These are phyloP conservation scores for Oeneis ivallda DNA, from an alignment of 2,888 invertebrate species.

Conservation along the genomic window DNA sequence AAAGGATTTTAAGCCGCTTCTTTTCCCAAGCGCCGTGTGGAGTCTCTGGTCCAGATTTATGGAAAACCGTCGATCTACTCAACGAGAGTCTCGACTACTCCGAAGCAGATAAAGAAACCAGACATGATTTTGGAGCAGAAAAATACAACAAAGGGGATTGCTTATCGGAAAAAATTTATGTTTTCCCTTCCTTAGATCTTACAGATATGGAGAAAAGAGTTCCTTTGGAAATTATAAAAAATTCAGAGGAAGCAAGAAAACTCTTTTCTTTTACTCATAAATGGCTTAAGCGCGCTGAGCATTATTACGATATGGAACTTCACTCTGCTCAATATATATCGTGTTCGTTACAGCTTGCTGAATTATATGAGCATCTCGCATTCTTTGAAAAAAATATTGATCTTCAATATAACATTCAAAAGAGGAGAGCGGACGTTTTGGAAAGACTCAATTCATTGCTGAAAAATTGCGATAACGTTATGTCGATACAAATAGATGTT, in stretches of 20 bases:
- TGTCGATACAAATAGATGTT: constrained; percentile 80
- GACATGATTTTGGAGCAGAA: constrained; percentile 61
- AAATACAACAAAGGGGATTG: constrained; percentile 64
- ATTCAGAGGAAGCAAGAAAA: constrained; percentile 73
- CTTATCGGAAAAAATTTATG: constrained; percentile 52
- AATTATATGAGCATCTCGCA: constrained; percentile 84
- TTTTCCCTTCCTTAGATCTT: constrained; percentile 64
- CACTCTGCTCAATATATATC: constrained; percentile 82
- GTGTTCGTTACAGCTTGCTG: constrained; percentile 82
- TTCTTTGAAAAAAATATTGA: constrained; percentile 88
- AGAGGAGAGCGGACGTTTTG: constrained; percentile 81
- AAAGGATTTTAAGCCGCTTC: constrained; percentile 65
- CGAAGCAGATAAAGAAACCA: constrained; percentile 58
- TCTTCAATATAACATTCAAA: constrained; percentile 81
- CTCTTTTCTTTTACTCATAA: constrained; percentile 81
- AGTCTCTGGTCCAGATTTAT: constrained; percentile 58
- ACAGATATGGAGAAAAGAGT: constrained; percentile 64
- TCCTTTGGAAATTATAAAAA: constrained; percentile 55
- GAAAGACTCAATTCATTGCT: constrained; percentile 81
- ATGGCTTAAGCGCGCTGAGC: constrained; percentile 82
- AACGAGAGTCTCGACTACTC: constrained; percentile 47
- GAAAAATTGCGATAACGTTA: constrained; percentile 71
- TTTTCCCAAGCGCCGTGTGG: constrained; percentile 62
- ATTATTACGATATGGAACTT: constrained; percentile 82
- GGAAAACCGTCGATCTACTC: constrained; percentile 63